Percentiles rank a stretch among this genome's conserved stretches.
phyloP scores from a whole-genome alignment of 1,140 invertebrate species.

The Drosophila bifasciata region DNA sequence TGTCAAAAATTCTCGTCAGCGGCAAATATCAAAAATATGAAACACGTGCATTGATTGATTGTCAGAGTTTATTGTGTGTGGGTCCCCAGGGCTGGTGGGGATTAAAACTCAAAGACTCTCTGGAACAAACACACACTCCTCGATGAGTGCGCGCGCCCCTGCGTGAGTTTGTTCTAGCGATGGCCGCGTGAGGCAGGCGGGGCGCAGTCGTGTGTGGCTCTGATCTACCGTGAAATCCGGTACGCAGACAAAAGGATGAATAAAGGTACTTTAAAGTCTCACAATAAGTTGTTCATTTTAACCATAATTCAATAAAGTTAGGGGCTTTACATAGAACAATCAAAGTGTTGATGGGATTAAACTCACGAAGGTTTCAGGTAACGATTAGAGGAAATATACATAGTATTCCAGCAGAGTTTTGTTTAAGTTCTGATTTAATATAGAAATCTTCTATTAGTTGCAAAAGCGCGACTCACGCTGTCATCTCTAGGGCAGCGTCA shows the following conservation, averaged over 20 bases:
- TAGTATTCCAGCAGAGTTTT: no score
- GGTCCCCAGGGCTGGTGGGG: conserved; percentile 9
- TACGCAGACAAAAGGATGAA: conserved; percentile 3
- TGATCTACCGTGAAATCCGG: no score
- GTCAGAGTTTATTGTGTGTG: conserved; percentile 51
- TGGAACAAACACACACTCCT: background rate
- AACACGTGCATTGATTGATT: conserved; percentile 71
- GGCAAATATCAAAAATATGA: conserved; percentile 62
- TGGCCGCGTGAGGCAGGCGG: conserved; percentile 34
- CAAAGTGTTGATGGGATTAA: background rate
- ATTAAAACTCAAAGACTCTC: conserved; percentile 27
- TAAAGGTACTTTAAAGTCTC: background rate
- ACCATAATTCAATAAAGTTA: conserved; percentile 4
- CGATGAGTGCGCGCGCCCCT: conserved; percentile 2
- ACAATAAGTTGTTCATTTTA: conserved; percentile 4
- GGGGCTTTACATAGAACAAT: background rate
- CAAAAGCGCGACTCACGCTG: conserved; percentile 1
- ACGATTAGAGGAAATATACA: no score
- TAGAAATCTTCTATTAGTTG: no score
- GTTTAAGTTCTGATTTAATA: background rate
- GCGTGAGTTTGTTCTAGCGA: conserved; percentile 15
- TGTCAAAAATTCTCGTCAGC: conserved; percentile 49
- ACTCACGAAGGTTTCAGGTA: no score
- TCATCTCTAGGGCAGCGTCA: conserved; percentile 7
- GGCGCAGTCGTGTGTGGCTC: conserved; percentile 16